Percentiles rank a stretch among this genome's conserved stretches.
Evolutionary conservation across 92 coral and sea anemone species (phyloP).

Genomic region (Epizoanthus stellaris): DNA sequence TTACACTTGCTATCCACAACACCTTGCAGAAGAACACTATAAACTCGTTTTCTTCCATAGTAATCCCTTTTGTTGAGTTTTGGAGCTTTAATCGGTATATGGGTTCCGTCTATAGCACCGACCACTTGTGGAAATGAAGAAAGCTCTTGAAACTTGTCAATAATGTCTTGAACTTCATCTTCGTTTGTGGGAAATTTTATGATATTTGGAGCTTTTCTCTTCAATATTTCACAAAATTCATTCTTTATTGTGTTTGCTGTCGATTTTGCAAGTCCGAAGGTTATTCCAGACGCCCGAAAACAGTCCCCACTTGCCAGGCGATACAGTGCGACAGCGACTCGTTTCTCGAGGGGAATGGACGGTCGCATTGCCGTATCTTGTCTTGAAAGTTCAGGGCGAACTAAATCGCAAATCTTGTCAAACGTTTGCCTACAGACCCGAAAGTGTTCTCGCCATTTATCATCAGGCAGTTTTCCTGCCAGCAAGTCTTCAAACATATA

Average conservation of each 20-base stretch:
- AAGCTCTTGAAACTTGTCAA: conserved; percentile 29
- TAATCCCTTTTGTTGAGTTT: conserved; percentile 3
- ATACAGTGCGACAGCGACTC: conserved; percentile 36
- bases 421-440: conserved; percentile 61
- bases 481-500: conserved; percentile 50
- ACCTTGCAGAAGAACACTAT: conserved; percentile 38
- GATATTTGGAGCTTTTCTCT: conserved; percentile 33
- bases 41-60: conserved; percentile 24
- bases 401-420: conserved; percentile 48
- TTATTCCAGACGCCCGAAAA: conserved; percentile 23
- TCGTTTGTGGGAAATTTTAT: conserved; percentile 35
- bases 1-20: conserved; percentile 34
- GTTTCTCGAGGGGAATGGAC: conserved; percentile 39
- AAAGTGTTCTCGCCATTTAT: conserved; percentile 58
- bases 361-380: conserved; percentile 51
- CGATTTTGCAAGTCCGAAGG: conserved; percentile 47
- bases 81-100: not conserved
- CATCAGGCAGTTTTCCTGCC: conserved; percentile 53
- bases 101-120: conserved; percentile 49
- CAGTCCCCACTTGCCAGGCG: conserved; percentile 41
- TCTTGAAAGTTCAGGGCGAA: conserved; percentile 56
- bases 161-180: conserved; percentile 4
- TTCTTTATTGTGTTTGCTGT: conserved; percentile 41
- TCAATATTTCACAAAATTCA: conserved; percentile 45
- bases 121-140: conserved; percentile 43